Evolutionary conservation across 2,888 invertebrate genomes (phyloP).

Genomic region (Lomographa bimaculata): DNA sequence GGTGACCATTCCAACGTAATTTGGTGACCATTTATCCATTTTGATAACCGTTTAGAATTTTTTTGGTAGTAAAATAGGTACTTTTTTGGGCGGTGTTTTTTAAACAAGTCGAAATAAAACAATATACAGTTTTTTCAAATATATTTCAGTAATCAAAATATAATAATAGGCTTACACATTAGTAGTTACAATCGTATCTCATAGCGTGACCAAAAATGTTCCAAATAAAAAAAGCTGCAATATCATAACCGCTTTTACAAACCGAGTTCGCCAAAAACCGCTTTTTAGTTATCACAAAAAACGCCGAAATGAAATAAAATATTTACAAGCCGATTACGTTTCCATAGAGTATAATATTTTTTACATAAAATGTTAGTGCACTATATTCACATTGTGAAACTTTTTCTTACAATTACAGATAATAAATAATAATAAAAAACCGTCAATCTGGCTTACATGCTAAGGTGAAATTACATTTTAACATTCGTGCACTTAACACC

Average conservation of each 20-base stretch:
- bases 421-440: constrained; percentile 43
- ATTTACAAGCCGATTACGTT: constrained; percentile 64
- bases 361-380: constrained; percentile 70
- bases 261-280: constrained; percentile 35
- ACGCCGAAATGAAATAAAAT: constrained; percentile 36
- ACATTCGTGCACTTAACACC: constrained; percentile 60
- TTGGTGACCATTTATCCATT: no score
- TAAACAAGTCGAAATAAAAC: constrained; percentile 33
- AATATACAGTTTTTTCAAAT: constrained; percentile 68
- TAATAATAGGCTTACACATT: constrained; percentile 82
- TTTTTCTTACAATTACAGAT: constrained; percentile 47
- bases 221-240: constrained; percentile 24
- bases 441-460: constrained; percentile 46
- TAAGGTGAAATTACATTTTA: constrained; percentile 63
- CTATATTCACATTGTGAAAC: constrained; percentile 72
- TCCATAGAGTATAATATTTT: constrained; percentile 63
- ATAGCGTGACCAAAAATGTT: constrained; percentile 54
- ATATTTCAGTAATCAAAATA: constrained; percentile 84
- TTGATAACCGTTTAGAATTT: no score
- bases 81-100: no score
- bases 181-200: constrained; percentile 81
- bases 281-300: constrained; percentile 29
- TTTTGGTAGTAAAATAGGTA: no score
- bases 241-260: constrained; percentile 35
- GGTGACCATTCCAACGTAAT: no score